A percentile compares a stretch with the other conserved stretches of the same genome.
phyloP scores from a whole-genome alignment of 1,140 invertebrate species.

The Halyomorpha halys region DNA sequence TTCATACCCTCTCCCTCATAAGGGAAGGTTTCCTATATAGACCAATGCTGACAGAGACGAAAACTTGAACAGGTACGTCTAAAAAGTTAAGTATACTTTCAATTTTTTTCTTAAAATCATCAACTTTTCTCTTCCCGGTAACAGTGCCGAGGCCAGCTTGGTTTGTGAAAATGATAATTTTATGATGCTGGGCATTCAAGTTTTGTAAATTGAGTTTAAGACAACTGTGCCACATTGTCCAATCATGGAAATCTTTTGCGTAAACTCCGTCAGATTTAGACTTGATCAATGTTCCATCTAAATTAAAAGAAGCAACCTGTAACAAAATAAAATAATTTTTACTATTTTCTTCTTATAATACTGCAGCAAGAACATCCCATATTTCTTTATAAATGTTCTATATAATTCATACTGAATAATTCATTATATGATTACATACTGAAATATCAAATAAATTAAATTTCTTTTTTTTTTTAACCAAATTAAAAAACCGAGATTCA shows the following conservation, averaged over 20 bases:
- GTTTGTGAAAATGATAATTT: conserved; percentile 89
- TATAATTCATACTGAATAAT: too few relatives aligned
- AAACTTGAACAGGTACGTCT: conserved; percentile 75
- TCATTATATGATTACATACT: too few relatives aligned
- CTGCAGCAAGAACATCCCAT: too few relatives aligned
- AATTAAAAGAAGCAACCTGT: conserved; percentile 81
- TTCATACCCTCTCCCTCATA: neutral
- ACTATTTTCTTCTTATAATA: too few relatives aligned
- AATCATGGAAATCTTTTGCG: conserved; percentile 74
- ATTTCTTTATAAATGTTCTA: too few relatives aligned
- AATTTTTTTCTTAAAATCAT: conserved; percentile 66
- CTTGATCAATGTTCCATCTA: conserved; percentile 90
- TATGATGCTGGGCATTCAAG: conserved; percentile 58
- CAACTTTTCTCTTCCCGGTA: conserved; percentile 3
- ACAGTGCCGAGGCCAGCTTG: conserved; percentile 56
- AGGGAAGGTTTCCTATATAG: conserved; percentile 76
- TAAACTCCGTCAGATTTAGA: conserved; percentile 85
- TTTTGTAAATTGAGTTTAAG: conserved; percentile 60
- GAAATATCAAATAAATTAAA: too few relatives aligned
- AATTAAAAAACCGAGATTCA: too few relatives aligned
- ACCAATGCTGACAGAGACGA: conserved; percentile 63
- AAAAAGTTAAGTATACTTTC: conserved; percentile 60
- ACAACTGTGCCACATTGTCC: conserved; percentile 65
- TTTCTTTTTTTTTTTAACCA: too few relatives aligned
- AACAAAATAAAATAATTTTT: conserved; percentile 27